Conservation (phyloP, 2,888 invertebrate genomes). For the Sepiola atlantica region DNA sequence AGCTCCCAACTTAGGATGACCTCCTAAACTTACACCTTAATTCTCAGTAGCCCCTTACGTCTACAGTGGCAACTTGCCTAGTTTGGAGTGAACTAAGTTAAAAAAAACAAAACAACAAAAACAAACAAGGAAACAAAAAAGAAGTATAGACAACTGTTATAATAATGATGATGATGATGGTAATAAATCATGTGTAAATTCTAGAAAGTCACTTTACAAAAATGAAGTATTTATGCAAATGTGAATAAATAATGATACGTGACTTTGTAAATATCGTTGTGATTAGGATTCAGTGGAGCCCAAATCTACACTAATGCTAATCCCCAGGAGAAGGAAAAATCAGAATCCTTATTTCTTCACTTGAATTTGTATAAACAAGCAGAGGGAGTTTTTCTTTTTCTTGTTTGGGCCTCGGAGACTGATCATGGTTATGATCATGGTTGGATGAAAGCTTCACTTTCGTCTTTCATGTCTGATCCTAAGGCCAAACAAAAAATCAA, state of each 20-base stretch:
- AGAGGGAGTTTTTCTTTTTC: background rate
- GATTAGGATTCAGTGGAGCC: background rate
- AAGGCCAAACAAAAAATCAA: background rate
- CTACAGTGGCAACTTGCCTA: no score
- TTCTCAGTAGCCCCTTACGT: no score
- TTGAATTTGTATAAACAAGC: constrained; percentile 11
- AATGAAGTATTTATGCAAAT: background rate
- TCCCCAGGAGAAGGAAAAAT: background rate
- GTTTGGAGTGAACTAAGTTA: no score
- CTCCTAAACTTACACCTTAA: no score
- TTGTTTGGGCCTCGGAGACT: background rate
- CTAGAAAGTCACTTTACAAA: background rate
- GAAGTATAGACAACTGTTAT: background rate
- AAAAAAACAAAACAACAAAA: no score
- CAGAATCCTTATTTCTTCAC: background rate
- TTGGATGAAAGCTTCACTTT: background rate
- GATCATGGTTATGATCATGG: constrained; percentile 9
- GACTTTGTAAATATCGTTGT: background rate
- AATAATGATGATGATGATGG: no score
- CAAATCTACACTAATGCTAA: background rate
- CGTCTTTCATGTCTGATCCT: background rate
- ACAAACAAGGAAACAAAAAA: background rate
- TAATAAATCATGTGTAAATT: background rate
- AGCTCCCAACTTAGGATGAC: no score
- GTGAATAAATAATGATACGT: background rate